A percentile compares a stretch with the other conserved stretches of the same genome.
Evolutionary conservation across 2,888 invertebrate genomes (phyloP).

Genomic region (Diploptera punctata): DNA sequence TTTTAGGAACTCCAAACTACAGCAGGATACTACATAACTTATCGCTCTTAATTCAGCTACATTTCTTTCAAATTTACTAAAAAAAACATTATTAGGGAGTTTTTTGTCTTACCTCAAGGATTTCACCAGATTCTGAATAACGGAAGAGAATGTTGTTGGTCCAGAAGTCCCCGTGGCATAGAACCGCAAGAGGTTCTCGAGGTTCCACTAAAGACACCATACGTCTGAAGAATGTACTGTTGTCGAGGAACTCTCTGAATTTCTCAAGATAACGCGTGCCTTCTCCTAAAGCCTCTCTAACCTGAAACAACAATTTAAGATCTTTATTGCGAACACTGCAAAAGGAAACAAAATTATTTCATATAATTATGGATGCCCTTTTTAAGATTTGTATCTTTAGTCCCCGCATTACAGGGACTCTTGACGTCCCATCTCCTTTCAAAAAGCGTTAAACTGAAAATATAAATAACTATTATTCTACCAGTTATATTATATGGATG

Average conservation of each 20-base stretch:
- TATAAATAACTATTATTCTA: too few relatives aligned
- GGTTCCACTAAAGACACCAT: constrained; percentile 70
- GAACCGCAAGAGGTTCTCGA: constrained; percentile 69
- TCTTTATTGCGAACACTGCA: too few relatives aligned
- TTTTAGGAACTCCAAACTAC: neutral
- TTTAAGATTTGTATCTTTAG: too few relatives aligned
- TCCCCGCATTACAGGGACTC: too few relatives aligned
- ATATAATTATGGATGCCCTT: too few relatives aligned
- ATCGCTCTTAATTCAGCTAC: neutral
- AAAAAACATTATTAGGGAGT: too few relatives aligned
- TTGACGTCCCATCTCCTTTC: too few relatives aligned
- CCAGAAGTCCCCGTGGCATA: constrained; percentile 79
- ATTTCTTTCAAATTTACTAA: neutral
- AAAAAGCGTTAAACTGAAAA: too few relatives aligned
- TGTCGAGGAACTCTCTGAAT: constrained; percentile 65
- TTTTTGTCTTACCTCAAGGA: constrained; percentile 59
- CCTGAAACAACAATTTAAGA: constrained; percentile 16
- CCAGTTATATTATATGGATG: too few relatives aligned
- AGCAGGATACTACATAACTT: too few relatives aligned
- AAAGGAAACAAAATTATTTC: too few relatives aligned
- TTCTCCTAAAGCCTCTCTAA: constrained; percentile 44
- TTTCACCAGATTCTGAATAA: constrained; percentile 60
- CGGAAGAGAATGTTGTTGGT: constrained; percentile 74
- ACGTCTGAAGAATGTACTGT: constrained; percentile 68
- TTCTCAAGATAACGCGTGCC: constrained; percentile 64